phyloP scores from a whole-genome alignment of 2,797 vertebrate genomes.

The Prionace glauca region DNA sequence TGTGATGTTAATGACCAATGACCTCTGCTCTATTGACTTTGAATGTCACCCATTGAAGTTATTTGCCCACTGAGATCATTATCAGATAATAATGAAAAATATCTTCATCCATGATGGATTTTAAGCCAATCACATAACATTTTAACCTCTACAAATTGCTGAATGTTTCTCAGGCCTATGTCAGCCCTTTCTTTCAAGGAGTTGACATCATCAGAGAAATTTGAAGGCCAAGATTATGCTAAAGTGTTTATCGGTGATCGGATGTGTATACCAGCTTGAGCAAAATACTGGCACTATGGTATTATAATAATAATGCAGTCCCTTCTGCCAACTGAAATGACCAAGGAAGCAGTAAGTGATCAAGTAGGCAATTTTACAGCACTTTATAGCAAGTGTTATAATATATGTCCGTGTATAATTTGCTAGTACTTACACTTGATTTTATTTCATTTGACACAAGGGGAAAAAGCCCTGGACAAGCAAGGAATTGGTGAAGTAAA shows the following conservation, averaged over 20 bases:
- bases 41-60: background rate
- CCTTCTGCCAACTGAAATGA: background rate
- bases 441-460: background rate
- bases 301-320: background rate
- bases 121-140: background rate
- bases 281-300: background rate
- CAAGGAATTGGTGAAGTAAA: background rate
- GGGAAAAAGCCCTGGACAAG: background rate
- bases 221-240: background rate
- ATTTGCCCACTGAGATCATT: conserved; percentile 6
- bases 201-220: background rate
- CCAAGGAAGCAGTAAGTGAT: background rate
- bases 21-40: conserved; percentile 23
- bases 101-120: background rate
- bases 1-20: conserved; percentile 13
- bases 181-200: background rate
- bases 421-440: background rate
- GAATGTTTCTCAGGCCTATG: background rate
- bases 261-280: background rate
- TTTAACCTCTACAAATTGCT: background rate
- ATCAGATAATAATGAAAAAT: conserved; percentile 32
- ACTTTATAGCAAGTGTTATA: background rate
- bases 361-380: background rate
- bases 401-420: background rate
- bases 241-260: background rate